These are phyloP conservation scores for Zhengitettix transpicula DNA, from an alignment of 2,888 invertebrate species.

Conservation along the genomic window DNA sequence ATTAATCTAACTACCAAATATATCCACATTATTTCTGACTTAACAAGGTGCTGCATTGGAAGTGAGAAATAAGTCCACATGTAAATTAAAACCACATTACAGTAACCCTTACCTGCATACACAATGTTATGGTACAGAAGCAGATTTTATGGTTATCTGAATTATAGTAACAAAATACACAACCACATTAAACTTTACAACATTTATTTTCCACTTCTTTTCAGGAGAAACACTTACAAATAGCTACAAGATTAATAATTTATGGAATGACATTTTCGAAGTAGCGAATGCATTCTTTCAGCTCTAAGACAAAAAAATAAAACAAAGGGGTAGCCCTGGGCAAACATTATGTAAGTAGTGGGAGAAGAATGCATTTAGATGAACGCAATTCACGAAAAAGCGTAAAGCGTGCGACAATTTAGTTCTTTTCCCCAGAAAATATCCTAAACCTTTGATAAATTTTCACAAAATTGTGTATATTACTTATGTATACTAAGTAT, in stretches of 20 bases:
- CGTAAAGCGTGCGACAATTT: conserved; percentile 6
- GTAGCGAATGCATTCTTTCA: background rate
- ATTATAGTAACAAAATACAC: background rate
- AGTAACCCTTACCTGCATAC: no score
- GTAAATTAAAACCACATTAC: no score
- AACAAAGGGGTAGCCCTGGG: background rate
- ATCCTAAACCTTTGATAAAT: conserved; percentile 3
- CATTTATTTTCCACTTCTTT: conserved; percentile 8
- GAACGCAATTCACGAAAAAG: conserved; percentile 1
- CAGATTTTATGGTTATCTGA: no score
- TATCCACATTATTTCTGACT: no score
- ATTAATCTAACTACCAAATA: no score
- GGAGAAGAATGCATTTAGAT: background rate
- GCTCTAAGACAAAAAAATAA: background rate
- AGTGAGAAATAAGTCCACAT: no score
- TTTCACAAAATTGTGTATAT: conserved; percentile 6
- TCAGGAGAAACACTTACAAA: conserved; percentile 7
- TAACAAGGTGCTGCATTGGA: no score
- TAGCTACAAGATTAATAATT: conserved; percentile 7
- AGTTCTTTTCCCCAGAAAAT: background rate
- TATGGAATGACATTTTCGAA: conserved; percentile 9
- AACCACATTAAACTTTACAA: conserved; percentile 3
- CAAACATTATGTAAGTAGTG: background rate
- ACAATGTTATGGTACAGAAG: no score
- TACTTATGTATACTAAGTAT: conserved; percentile 8